phyloP scores from a whole-genome alignment of 2,888 invertebrate species.

The Drosophila kuntzei region DNA sequence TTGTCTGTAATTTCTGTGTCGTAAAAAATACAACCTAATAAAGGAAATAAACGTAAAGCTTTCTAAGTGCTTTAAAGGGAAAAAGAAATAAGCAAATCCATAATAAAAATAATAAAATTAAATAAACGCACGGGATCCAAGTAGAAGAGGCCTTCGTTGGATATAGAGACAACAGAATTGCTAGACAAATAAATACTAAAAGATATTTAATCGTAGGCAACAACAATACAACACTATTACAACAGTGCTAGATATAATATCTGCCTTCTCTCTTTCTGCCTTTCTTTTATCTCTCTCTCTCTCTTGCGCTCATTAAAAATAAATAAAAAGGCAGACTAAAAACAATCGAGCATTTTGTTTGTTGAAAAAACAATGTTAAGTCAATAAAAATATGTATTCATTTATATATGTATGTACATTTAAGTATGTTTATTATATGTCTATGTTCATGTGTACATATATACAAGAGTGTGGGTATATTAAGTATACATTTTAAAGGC shows the following conservation, averaged over 20 bases:
- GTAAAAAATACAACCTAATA: conserved; percentile 52
- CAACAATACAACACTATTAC: conserved; percentile 45
- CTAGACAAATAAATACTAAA: conserved; percentile 50
- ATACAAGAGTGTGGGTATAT: conserved; percentile 36
- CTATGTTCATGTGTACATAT: conserved; percentile 31
- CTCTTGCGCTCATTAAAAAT: conserved; percentile 67
- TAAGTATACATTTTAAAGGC: conserved; percentile 52
- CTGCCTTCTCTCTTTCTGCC: not conserved
- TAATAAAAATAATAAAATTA: conserved; percentile 51
- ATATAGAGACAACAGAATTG: conserved; percentile 15
- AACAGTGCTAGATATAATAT: conserved; percentile 22
- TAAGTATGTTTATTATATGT: conserved; percentile 32
- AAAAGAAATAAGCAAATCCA: conserved; percentile 27
- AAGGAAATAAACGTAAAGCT: conserved; percentile 46
- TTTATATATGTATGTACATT: conserved; percentile 23
- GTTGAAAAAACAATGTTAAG: conserved; percentile 77
- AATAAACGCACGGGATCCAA: conserved; percentile 7
- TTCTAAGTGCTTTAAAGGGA: conserved; percentile 5
- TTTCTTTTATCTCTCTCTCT: not conserved
- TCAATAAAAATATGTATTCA: conserved; percentile 68
- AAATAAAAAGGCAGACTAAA: conserved; percentile 74
- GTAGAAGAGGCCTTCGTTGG: conserved; percentile 2
- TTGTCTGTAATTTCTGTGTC: conserved; percentile 64
- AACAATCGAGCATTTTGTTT: conserved; percentile 77
- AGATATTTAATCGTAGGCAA: conserved; percentile 38